A percentile compares a stretch with the other conserved stretches of the same genome.
Conservation (phyloP, 2,888 invertebrate genomes). For the Synanthedon andrenaeformis region DNA sequence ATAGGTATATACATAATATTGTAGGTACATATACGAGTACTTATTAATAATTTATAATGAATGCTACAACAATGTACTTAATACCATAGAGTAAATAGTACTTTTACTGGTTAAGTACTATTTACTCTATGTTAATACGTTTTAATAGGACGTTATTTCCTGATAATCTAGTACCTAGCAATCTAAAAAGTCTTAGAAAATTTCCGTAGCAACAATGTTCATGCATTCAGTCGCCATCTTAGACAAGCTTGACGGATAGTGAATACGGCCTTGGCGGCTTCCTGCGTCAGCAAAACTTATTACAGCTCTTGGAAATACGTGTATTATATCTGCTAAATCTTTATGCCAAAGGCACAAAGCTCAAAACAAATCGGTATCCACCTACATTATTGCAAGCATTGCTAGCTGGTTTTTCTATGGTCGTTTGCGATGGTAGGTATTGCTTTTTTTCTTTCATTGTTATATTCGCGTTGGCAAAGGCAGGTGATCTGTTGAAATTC, state of each 20-base stretch:
- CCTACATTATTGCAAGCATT: not conserved
- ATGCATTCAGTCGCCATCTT: conserved; percentile 18
- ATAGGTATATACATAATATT: no score
- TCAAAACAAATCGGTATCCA: not conserved
- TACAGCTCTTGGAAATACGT: not conserved
- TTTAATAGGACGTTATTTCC: no score
- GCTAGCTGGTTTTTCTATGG: not conserved
- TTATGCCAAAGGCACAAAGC: not conserved
- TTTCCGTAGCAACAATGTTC: conserved; percentile 16
- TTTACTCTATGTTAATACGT: no score
- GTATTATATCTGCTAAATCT: not conserved
- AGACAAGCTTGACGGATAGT: conserved; percentile 20
- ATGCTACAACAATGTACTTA: no score
- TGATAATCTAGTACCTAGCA: no score
- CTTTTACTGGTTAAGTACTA: no score
- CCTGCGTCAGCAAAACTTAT: conserved; percentile 10
- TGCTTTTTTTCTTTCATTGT: not conserved
- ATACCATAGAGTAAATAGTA: no score
- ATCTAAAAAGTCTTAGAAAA: conserved; percentile 16
- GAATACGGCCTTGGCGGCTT: conserved; percentile 22
- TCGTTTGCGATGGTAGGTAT: not conserved
- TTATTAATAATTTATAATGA: no score
- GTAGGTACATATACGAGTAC: no score
- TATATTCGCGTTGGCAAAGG: not conserved
- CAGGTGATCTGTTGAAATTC: conserved; percentile 7